Percentiles rank a stretch among this genome's conserved stretches.
phyloP scores from a whole-genome alignment of 1,140 invertebrate genomes.

The Diachasmimorpha longicaudata region DNA sequence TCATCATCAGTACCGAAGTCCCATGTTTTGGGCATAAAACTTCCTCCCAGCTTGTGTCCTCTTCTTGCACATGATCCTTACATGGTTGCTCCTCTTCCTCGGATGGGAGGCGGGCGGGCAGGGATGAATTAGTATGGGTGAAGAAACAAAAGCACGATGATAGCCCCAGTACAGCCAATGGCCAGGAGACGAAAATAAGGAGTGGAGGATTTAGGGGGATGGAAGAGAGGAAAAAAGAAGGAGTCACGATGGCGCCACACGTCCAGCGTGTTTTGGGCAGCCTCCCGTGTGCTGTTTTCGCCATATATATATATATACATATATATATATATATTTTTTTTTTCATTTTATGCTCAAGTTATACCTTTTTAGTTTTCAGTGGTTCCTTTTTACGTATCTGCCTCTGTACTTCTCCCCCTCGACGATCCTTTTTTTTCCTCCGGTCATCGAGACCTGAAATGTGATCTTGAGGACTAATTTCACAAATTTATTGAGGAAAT shows the following conservation, averaged over 20 bases:
- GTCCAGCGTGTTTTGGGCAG: slow-evolving; percentile 34
- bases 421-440: slow-evolving; percentile 6
- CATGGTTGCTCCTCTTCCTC: not conserved
- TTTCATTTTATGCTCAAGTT: slow-evolving; percentile 11
- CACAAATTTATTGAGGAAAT: no score
- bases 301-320: no score
- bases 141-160: slow-evolving; percentile 55
- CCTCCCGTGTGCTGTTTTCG: slow-evolving; percentile 19
- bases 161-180: slow-evolving; percentile 14
- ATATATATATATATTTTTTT: no score
- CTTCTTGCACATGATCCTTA: not conserved
- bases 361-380: not conserved
- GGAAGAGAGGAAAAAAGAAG: slow-evolving; percentile 19
- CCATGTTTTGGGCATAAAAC: not conserved
- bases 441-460: not conserved
- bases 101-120: not conserved
- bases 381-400: slow-evolving; percentile 16
- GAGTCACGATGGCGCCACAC: slow-evolving; percentile 32
- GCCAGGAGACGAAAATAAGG: slow-evolving; percentile 18
- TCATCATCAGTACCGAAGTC: slow-evolving; percentile 30
- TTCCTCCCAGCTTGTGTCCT: slow-evolving; percentile 1
- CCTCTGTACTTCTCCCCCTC: slow-evolving; percentile 31
- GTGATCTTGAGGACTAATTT: no score
- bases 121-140: slow-evolving; percentile 59
- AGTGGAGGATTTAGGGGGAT: not conserved